phyloP scores from a whole-genome alignment of 2,113 vertebrate genomes.

The Dicerorhinus sumatrensis region DNA sequence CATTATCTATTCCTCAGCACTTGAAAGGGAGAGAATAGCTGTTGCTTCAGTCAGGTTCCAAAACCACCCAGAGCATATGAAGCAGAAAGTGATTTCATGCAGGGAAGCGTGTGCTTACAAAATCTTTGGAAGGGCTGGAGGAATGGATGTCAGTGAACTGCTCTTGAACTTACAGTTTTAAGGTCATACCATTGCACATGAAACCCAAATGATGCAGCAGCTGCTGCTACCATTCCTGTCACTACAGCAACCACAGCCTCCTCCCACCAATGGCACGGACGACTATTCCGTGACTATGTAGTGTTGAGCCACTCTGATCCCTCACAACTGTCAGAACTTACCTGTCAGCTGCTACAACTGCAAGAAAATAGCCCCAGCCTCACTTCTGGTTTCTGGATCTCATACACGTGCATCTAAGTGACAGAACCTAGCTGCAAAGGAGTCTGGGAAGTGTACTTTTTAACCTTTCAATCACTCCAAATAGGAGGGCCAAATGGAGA shows the following conservation, averaged over 20 bases:
- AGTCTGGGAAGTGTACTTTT: conserved; percentile 8
- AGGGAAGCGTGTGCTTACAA: background rate
- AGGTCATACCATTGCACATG: background rate
- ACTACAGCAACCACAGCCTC: background rate
- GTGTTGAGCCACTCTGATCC: background rate
- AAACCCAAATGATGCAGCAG: background rate
- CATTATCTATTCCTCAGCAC: background rate
- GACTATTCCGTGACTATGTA: background rate
- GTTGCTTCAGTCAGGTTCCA: background rate
- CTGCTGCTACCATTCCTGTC: background rate
- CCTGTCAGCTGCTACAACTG: background rate
- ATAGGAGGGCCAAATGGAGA: background rate
- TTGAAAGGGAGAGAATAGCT: background rate
- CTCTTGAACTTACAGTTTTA: conserved; percentile 8
- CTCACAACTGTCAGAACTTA: background rate
- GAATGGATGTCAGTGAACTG: background rate
- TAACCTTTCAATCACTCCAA: background rate
- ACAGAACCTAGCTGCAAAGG: conserved; percentile 41
- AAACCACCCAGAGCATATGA: background rate
- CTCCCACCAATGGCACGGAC: background rate
- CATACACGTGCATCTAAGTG: background rate
- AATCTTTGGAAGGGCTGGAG: background rate
- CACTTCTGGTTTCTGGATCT: background rate
- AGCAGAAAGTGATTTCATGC: background rate
- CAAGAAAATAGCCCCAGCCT: background rate